Base-by-base conservation (phyloP, 2,888 invertebrate species). In the Xestoiulus laeticollis region DNA sequence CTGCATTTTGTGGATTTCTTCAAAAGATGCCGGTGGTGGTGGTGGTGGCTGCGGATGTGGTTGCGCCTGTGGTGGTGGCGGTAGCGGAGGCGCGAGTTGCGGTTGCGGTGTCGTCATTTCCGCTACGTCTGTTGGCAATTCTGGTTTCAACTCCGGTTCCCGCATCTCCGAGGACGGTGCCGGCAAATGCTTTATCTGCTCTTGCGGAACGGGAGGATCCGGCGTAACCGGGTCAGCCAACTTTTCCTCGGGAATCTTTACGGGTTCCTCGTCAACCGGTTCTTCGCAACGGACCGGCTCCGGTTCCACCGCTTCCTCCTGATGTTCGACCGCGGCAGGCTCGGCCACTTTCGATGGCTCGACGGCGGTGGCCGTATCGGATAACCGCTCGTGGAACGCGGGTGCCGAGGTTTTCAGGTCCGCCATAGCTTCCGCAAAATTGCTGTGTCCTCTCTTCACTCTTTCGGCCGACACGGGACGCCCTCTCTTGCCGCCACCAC, bases 61-160 rank as follows among this genome's bases (percentile, higher is more conserved):
- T 5, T 19, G 33, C 6, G 12, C n/a, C 33, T 26, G 86, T 32
- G 86, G 85, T 53, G 88, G 38, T 88, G 87, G 59, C 12, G 43
- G 78, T 33, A 78, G 68, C 44, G 38, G 30, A 4, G 88, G n/a
- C 87, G 43, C 22, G 6, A 53, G 68, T 68, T 16, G 22, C n/a
- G 82, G 85, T 44, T n/a, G 43, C 0, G 85, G 30, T 85, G 19
- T 22, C 12, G 48, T n/a, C 12, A 1, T 19, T 10, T 48, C 6
- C 5, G 10, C 30, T 14, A 8, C 1, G 48, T 26, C 86, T 22
- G n/a, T 8, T 26, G 8, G 16, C 12, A 22, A 3, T n/a, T 22
- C 85, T 14, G 22, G n/a, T 85, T 33, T 5, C 12, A 6, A 16
- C n/a, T 82, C 82, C 32, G 22, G 22, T n/a, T 82, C 82, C 48